These are phyloP conservation scores for Nomia melanderi DNA, from an alignment of 1,140 invertebrate species.

Conservation along the genomic window DNA sequence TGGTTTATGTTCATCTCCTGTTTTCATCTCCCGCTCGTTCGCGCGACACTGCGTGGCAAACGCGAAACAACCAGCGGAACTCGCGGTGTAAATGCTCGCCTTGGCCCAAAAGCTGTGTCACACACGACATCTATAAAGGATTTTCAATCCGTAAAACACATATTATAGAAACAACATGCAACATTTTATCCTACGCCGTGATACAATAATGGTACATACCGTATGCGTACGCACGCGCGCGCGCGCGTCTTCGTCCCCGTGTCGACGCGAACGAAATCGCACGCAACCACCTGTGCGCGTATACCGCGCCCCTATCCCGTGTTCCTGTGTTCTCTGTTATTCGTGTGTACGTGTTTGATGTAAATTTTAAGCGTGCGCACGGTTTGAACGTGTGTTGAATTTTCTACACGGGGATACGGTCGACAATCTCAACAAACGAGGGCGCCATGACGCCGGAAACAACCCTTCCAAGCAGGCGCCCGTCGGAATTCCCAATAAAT, in stretches of 20 bases:
- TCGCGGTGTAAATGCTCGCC: conserved; percentile 54
- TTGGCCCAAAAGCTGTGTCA: conserved; percentile 66
- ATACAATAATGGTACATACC: conserved; percentile 72
- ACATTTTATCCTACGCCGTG: conserved; percentile 79
- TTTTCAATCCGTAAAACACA: conserved; percentile 79
- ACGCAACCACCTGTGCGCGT: conserved; percentile 43
- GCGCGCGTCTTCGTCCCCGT: too few species aligned
- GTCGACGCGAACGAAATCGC: conserved; percentile 33
- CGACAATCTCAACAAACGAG: conserved; percentile 22
- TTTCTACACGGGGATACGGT: conserved; percentile 42
- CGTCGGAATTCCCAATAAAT: neutral
- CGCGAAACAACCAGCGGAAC: conserved; percentile 25
- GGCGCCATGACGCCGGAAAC: neutral
- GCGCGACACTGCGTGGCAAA: conserved; percentile 19
- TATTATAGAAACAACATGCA: conserved; percentile 81
- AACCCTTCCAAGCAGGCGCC: neutral
- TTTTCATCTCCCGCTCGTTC: too few species aligned
- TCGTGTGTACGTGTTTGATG: neutral
- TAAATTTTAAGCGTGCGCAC: conserved; percentile 16
- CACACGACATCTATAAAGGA: conserved; percentile 78
- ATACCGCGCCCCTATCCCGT: conserved; percentile 16
- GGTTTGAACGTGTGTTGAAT: neutral
- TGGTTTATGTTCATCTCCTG: too few species aligned
- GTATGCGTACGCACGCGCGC: conserved; percentile 51
- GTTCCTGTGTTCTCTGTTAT: neutral